Evolutionary conservation across 2,888 invertebrate species (phyloP), one percentile per base, ranked within the genome.

Genomic region (Muscina levida): DNA sequence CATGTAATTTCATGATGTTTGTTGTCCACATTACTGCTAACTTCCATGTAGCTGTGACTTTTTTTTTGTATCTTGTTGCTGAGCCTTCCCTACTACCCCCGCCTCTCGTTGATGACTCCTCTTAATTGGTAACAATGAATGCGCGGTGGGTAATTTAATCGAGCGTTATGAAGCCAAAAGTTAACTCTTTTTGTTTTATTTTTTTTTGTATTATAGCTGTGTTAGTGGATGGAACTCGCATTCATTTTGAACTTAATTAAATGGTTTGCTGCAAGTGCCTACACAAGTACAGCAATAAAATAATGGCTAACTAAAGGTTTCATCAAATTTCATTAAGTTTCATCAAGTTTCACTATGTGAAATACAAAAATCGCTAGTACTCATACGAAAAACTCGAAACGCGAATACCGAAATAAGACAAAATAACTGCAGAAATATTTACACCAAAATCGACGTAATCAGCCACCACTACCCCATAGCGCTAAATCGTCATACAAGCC

Each of bases 301-400:
- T 51, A 19, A 51, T 31, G 31, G n/a, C 8, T 22, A 39, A 19
- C 62, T 22, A 62, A 59, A 62, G 62, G 62, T 53, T 75, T 53
- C 37, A 19, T 53, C 53, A 78, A 53, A 67, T 59, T 79, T 75
- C 53, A n/a, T n/a, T n/a, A 59, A 39, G 59, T 51, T 74, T 51
- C 31, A 24, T 53, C 56, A 78, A 56, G 72, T 62, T 79, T 76
- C 56, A 75, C 62, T 37, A 57, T 81, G 81, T 77, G 81, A 81
- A 81, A 77, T 68, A 62, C 46, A 22, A 72, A 81, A 81, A 19
- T 48, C 39, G 48, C 8, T 39, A 17, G 81, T 81, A 81, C 81
- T 81, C 81, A 81, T 72, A 77, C 39, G 77, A 81, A 81, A 73
- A 62, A 22, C 39, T 74, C 39, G 77, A 81, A 81, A 73, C 39